phyloP scores from a whole-genome alignment of 2,888 invertebrate species.

The Stenodera caucasica region DNA sequence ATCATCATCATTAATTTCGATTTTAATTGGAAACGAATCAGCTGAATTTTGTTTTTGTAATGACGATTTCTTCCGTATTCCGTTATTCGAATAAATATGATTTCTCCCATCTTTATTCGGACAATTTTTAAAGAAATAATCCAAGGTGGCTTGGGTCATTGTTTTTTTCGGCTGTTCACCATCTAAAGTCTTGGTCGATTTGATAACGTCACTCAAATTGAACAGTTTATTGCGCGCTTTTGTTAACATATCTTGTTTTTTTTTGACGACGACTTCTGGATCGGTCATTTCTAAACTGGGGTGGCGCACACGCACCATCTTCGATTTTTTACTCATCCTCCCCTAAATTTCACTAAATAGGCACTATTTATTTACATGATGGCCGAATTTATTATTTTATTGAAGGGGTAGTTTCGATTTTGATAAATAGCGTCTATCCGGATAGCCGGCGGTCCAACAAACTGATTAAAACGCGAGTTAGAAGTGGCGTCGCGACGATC shows the following conservation, averaged over 20 bases:
- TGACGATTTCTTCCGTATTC: constrained; percentile 29
- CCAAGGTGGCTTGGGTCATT: constrained; percentile 55
- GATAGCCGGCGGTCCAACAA: constrained; percentile 42
- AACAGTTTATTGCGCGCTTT: constrained; percentile 50
- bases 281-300: constrained; percentile 54
- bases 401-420: background rate
- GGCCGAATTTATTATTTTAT: background rate
- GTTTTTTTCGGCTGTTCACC: constrained; percentile 44
- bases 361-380: background rate
- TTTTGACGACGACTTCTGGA: constrained; percentile 53
- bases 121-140: constrained; percentile 56
- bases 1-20: constrained; percentile 43
- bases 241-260: constrained; percentile 55
- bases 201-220: constrained; percentile 54
- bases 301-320: constrained; percentile 56
- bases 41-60: constrained; percentile 53
- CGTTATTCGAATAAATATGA: constrained; percentile 40
- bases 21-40: constrained; percentile 50
- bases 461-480: constrained; percentile 44
- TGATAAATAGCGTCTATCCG: constrained; percentile 32
- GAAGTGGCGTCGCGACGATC: constrained; percentile 44
- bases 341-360: background rate
- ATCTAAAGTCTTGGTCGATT: constrained; percentile 50
- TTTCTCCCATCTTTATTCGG: constrained; percentile 50
- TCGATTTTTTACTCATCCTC: constrained; percentile 38